These are phyloP conservation scores for Nemotelus pantherinus DNA, from an alignment of 2,888 invertebrate species.

Conservation along the genomic window DNA sequence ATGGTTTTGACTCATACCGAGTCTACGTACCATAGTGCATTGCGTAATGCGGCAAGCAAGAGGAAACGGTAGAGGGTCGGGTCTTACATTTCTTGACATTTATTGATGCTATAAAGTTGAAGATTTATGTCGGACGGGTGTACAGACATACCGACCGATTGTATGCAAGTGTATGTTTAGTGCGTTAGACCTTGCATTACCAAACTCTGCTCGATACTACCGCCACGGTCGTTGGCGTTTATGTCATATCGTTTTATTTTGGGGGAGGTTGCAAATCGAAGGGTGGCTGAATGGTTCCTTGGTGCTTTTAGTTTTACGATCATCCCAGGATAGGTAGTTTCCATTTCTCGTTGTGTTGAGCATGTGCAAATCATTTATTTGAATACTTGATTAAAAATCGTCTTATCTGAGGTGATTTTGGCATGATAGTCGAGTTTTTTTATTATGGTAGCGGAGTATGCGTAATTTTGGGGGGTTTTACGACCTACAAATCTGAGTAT, in stretches of 20 bases:
- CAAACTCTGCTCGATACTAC: neutral
- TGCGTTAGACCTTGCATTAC: constrained; percentile 8
- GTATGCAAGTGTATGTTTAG: neutral
- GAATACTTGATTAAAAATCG: constrained; percentile 30
- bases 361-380: constrained; percentile 23
- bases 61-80: constrained; percentile 19
- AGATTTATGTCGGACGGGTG: constrained; percentile 59
- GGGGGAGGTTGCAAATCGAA: too few relatives aligned
- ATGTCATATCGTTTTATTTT: too few relatives aligned
- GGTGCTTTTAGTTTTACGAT: constrained; percentile 30
- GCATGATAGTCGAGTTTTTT: neutral
- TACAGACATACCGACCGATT: constrained; percentile 18
- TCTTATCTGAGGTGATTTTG: constrained; percentile 30
- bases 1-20: neutral
- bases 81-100: constrained; percentile 63
- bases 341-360: constrained; percentile 10
- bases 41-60: constrained; percentile 1
- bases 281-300: neutral
- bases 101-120: constrained; percentile 65
- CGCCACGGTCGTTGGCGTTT: neutral
- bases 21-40: too few relatives aligned
- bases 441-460: too few relatives aligned
- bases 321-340: constrained; percentile 8
- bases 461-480: too few relatives aligned
- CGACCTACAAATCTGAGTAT: too few relatives aligned